Evolutionary conservation across 2,113 vertebrate species (phyloP), one percentile per base, ranked within the genome.

Genomic region (Chauna torquata): DNA sequence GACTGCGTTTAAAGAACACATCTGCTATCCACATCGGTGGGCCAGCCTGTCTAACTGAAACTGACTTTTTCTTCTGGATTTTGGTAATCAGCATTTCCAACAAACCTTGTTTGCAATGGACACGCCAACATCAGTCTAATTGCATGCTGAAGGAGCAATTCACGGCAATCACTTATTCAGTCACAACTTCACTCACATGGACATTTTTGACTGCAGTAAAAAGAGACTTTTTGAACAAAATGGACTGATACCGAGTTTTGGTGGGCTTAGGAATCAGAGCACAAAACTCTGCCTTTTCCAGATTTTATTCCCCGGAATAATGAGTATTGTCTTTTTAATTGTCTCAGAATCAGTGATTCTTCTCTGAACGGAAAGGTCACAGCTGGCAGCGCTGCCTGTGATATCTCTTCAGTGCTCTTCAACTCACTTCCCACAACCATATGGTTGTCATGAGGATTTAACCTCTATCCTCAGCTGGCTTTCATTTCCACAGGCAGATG

Each of bases 381-480:
- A 85, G 64, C 77, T 69, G 76, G 93, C 64, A 82, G 11, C 38
- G 16, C 27, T 59, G 91, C 91, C 44, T n/a, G 28, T 72, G 77
- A 94, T 88, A 86, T 72, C 52, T 95, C 61, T 83, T 32, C 40
- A 28, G 59, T 3, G 14, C 47, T 65, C 64, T 93, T 85, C 62
- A 47, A 94, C 65, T 95, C 16, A 78, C 86, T 87, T 87, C 75
- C 75, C 85, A 57, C 68, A 62, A 30, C 45, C 88, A 45, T 90
- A 52, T 76, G 93, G 93, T 40, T 92, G 90, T 94, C 89, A 38
- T 49, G 93, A 93, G 88, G 71, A 74, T 81, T 94, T 94, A 90
- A 87, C 69, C 75, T 92, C 64, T 82, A 0, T 55, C 86, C 68
- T 92, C 50, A 2, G 54, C 6, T 72, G 66, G 32, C 71, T 91